Evolutionary conservation across 2,797 vertebrate species (phyloP), one percentile per base, ranked within the genome.

Genomic region (Hirundo rustica): DNA sequence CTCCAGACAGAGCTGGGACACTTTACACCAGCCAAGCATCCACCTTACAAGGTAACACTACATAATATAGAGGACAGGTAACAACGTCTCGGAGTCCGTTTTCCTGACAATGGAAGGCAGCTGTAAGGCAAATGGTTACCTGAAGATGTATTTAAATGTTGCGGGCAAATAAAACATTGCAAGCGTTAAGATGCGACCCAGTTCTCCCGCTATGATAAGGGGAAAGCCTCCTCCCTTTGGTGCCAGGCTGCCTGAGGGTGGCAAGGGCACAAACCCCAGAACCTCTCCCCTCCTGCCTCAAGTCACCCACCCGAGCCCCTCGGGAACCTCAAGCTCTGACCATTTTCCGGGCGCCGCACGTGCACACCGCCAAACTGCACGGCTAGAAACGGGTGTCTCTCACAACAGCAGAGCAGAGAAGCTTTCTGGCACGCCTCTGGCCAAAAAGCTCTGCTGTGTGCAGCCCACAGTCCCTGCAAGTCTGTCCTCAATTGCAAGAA

Each of bases 71-170:
- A 98, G 98, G 98, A 98, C 97, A 98, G 97, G 98, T 98, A 95
- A 97, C 96, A 98, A 98, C 94, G 96, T 97, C 97, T 96, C 98
- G 96, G 98, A 97, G 96, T 97, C 92, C 93, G 97, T 95, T 98
- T 97, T 88, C 98, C 97, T 98, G 98, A 97, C 97, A 97, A 98
- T 97, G 98, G 97, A 98, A 98, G 98, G 98, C 98, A 98, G 98
- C 98, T 98, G 97, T 99, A 99, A 99, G 99, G 99, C 99, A 99
- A 99, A 98, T 98, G 98, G 98, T 98, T 98, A 98, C 98, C 99
- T 99, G 99, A 98, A 99, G 98, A 98, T 98, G 98, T 98, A 97
- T 97, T 98, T 98, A 98, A 95, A 98, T 97, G 95, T 96, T 97
- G 98, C 96, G 97, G 98, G 98, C 98, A 97, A 98, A 99, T 98